Evolutionary conservation across 2,113 vertebrate genomes (phyloP), one percentile per base, ranked within the genome.

Genomic region (Sphyrna mokarran): DNA sequence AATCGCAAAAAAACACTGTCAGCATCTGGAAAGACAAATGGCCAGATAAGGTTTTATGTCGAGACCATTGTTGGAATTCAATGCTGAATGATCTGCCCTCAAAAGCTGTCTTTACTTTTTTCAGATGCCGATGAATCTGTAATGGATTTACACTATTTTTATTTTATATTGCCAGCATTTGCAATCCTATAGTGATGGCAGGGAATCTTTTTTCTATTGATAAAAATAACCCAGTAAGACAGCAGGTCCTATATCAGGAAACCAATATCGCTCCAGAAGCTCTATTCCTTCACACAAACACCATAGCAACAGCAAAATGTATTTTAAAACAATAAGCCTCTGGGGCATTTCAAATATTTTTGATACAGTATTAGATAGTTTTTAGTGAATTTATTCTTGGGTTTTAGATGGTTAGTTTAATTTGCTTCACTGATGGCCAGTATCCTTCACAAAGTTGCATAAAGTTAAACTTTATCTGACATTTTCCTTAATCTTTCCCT

Each of bases 261-360:
- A 91, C 89, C 89, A 66, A 66, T 91, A 37, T 91, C n/a, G 11
- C 87, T 90, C 87, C 54, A 58, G 48, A 48, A 11, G 1, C 48
- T 89, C 48, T 61, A 54, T 58, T 29, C 3, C 26, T 89, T 14
- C 58, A 63, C n/a, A 66, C 16, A 93, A 63, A 22, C 89, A 1
- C 89, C 16, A 91, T 63, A 63, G 87, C 87, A 90, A 61, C 26
- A 66, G 29, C 89, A 93, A 93, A 66, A 66, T 37, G 63, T 37
- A 93, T 66, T 93, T 90, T 37, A 93, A 91, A 91, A 93, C 33
- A 93, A 66, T 66, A 40, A 37, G 58, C 33, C 58, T 26, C 58
- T 91, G 29, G 89, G 58, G 89, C 33, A 63, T 66, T 91, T 91
- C 58, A 91, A 63, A 91, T 66, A 91, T 91, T 63, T 91, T 61